Conservation (phyloP, 2,797 vertebrate species). For the Dromococcyx pavoninus region DNA sequence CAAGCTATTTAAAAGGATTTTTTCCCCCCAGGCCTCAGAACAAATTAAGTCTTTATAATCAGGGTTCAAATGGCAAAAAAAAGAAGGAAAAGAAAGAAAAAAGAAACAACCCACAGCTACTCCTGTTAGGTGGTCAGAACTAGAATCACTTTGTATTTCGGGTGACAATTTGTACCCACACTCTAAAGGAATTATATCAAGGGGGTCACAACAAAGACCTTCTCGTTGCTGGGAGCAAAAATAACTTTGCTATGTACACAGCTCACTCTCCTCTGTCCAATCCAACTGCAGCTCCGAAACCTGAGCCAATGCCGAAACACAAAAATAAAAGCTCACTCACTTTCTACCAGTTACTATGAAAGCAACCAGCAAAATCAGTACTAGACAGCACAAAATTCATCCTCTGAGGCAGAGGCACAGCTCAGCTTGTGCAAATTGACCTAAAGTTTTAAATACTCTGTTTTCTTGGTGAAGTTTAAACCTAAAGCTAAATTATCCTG, state of each 20-base stretch:
- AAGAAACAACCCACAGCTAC: conserved; percentile 5
- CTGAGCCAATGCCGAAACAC: background rate
- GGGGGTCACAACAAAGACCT: conserved; percentile 21
- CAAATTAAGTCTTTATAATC: conserved; percentile 49
- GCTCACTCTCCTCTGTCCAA: background rate
- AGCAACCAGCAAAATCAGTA: conserved; percentile 17
- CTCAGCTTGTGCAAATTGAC: background rate
- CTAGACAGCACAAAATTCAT: background rate
- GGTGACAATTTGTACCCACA: conserved; percentile 32
- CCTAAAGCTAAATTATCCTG: background rate
- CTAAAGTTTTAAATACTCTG: background rate
- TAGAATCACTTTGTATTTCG: conserved; percentile 28
- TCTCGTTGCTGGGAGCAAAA: conserved; percentile 28
- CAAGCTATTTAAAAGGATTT: conserved; percentile 44
- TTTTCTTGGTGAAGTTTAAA: background rate
- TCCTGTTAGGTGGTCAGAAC: conserved; percentile 47
- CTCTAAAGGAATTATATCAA: conserved; percentile 43
- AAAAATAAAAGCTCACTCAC: background rate
- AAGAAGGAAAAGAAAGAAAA: background rate
- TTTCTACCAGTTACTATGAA: background rate
- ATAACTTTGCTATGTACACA: background rate
- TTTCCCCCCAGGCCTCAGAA: conserved; percentile 32
- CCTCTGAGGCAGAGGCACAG: background rate
- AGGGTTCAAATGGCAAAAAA: background rate
- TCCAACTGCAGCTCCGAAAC: background rate